Percentiles rank a stretch among this genome's conserved stretches.
Conservation (phyloP, 2,888 invertebrate genomes). For the Tenthredo scrophulariae region DNA sequence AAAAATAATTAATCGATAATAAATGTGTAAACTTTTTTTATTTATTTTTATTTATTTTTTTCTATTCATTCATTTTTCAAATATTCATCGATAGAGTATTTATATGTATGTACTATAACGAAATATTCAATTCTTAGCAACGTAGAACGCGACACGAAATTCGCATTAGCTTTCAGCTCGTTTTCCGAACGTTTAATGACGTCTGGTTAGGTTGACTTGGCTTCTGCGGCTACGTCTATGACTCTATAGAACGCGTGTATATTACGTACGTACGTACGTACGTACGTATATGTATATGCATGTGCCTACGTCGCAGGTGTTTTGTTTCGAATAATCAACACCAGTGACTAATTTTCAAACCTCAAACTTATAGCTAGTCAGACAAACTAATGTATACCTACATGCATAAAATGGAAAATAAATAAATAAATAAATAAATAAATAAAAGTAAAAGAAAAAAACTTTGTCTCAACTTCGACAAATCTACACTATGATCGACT, state of each 20-base stretch:
- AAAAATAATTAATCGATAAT: too few species aligned
- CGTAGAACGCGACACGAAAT: background rate
- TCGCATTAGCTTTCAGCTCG: slow-evolving; percentile 43
- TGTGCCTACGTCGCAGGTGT: slow-evolving; percentile 11
- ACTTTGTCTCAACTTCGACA: background rate
- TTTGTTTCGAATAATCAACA: background rate
- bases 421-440: background rate
- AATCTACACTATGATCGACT: background rate
- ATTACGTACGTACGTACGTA: background rate
- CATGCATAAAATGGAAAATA: background rate
- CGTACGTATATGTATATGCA: background rate
- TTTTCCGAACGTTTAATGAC: slow-evolving; percentile 24
- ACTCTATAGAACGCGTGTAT: too few species aligned
- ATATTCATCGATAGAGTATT: background rate
- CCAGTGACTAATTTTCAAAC: slow-evolving; percentile 30
- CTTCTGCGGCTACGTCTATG: background rate
- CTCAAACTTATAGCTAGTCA: background rate
- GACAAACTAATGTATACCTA: background rate
- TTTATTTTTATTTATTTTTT: background rate
- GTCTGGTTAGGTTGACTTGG: background rate
- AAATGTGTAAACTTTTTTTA: background rate
- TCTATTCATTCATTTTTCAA: background rate
- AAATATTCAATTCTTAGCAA: slow-evolving; percentile 3
- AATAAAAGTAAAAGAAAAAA: background rate
- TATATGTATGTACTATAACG: background rate